Conservation (phyloP, 2,113 vertebrate genomes). For the Erinaceus europaeus region DNA sequence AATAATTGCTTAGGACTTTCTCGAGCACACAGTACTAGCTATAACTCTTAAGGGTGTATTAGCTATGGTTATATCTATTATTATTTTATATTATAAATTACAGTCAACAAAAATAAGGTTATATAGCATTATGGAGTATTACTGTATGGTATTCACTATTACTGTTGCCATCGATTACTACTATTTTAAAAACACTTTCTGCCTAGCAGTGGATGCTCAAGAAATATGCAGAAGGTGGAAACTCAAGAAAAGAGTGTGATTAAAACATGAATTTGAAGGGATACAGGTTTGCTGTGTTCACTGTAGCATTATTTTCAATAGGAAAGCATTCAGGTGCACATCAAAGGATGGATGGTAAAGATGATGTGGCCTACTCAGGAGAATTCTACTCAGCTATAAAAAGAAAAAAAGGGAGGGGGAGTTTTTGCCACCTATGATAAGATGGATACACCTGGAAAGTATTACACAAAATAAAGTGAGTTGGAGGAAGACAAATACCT, state of each 20-base stretch:
- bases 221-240: neutral
- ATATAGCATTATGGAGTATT: neutral
- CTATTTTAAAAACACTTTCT: constrained; percentile 7
- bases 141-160: neutral
- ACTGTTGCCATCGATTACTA: neutral
- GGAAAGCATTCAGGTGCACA: neutral
- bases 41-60: neutral
- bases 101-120: neutral
- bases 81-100: neutral
- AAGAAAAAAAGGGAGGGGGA: neutral
- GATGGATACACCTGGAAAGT: neutral
- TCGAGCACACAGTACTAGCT: neutral
- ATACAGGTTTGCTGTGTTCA: neutral
- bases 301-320: neutral
- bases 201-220: neutral
- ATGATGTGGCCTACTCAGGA: neutral
- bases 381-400: neutral
- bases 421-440: too few species aligned
- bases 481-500: neutral
- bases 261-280: neutral
- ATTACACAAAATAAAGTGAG: neutral
- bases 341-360: neutral
- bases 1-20: neutral
- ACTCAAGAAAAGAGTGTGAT: neutral
- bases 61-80: neutral